phyloP scores from a whole-genome alignment of 2,888 invertebrate species.

The Malachius bipustulatus region DNA sequence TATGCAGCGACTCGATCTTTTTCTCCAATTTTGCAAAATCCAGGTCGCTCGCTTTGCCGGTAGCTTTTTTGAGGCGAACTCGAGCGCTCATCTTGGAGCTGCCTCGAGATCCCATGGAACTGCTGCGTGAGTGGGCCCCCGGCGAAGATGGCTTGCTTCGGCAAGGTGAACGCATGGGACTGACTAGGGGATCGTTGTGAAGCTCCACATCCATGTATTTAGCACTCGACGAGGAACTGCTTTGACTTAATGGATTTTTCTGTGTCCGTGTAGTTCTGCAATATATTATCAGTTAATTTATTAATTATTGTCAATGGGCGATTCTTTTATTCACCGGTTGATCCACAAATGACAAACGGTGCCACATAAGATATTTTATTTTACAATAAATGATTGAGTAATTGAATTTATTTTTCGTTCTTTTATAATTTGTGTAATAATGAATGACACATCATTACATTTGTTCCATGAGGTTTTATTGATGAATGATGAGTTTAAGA shows the following conservation, averaged over 20 bases:
- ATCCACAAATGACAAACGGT: too few relatives aligned
- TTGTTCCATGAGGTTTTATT: too few relatives aligned
- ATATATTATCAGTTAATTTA: background rate
- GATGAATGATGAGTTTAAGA: too few relatives aligned
- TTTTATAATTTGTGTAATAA: too few relatives aligned
- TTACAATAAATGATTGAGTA: too few relatives aligned
- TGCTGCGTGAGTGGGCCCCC: constrained; percentile 13
- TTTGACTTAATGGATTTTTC: constrained; percentile 17
- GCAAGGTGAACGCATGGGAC: background rate
- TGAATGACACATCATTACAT: too few relatives aligned
- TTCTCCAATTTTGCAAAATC: constrained; percentile 35
- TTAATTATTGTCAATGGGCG: too few relatives aligned
- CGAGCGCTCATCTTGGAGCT: constrained; percentile 20
- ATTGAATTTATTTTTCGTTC: too few relatives aligned
- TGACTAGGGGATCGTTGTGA: background rate
- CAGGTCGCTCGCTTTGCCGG: constrained; percentile 23
- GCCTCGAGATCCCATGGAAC: constrained; percentile 19
- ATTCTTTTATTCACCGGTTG: too few relatives aligned
- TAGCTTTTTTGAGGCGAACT: constrained; percentile 9
- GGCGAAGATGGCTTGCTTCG: constrained; percentile 1
- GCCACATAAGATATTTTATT: too few relatives aligned
- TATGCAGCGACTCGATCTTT: constrained; percentile 34
- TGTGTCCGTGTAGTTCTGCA: constrained; percentile 8
- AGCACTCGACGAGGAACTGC: constrained; percentile 21
- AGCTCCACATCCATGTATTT: constrained; percentile 15